Conservation (phyloP, 2,113 vertebrate species). For the Balaeniceps rex region DNA sequence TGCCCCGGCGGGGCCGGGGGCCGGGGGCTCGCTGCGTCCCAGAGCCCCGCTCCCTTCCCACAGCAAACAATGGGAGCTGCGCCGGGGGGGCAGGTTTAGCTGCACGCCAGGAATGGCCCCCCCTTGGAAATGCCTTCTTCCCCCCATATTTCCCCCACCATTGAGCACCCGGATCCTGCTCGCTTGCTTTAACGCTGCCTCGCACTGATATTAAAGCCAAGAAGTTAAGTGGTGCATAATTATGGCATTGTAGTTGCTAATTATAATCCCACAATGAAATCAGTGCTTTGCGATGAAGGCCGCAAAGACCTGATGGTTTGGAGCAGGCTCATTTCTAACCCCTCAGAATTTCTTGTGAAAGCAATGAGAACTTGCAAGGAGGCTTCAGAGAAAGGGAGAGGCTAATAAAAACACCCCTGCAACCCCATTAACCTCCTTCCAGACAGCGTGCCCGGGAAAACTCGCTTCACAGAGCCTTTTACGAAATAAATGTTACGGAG, state of each 20-base stretch:
- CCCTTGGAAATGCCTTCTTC: background rate
- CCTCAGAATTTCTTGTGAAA: background rate
- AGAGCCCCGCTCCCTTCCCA: background rate
- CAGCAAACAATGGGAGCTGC: background rate
- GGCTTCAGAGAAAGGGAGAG: background rate
- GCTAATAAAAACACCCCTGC: background rate
- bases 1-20: background rate
- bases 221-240: constrained; percentile 66
- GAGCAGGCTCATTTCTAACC: background rate
- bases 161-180: background rate
- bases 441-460: rapidly evolving
- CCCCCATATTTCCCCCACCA: background rate
- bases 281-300: constrained; percentile 35
- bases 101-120: background rate
- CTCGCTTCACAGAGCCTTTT: rapidly evolving
- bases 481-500: rapidly evolving
- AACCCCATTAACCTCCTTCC: background rate
- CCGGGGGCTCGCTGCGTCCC: background rate
- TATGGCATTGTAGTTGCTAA: constrained; percentile 67
- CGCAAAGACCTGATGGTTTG: constrained; percentile 11
- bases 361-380: background rate
- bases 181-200: background rate
- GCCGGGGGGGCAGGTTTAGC: background rate
- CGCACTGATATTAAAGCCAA: constrained; percentile 51
- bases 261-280: constrained; percentile 71